Percentiles rank a stretch among this genome's conserved stretches.
Evolutionary conservation across 2,797 vertebrate species (phyloP).

Genomic region (Sebastolobus altivelis): DNA sequence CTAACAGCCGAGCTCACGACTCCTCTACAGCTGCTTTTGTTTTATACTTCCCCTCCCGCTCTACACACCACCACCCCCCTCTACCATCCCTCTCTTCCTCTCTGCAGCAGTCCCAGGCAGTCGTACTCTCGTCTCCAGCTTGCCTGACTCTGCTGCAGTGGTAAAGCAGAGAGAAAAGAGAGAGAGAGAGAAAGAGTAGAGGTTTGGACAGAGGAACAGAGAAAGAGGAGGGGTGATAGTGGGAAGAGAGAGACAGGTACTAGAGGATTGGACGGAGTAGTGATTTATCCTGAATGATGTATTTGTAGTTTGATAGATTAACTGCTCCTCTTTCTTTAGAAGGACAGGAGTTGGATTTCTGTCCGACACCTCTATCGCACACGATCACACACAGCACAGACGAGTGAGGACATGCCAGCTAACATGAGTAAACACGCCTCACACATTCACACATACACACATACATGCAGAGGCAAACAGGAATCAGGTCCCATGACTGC

Average conservation of each 20-base stretch:
- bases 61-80: conserved; percentile 14
- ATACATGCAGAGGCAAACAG: background rate
- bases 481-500: conserved; percentile 23
- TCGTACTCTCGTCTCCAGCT: conserved; percentile 54
- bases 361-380: conserved; percentile 16
- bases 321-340: conserved; percentile 40
- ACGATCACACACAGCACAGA: conserved; percentile 5
- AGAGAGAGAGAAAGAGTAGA: background rate
- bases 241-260: conserved; percentile 18
- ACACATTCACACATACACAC: background rate
- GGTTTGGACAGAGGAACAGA: conserved; percentile 10
- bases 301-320: conserved; percentile 38
- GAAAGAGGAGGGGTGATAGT: conserved; percentile 13
- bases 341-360: conserved; percentile 17
- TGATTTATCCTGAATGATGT: conserved; percentile 27
- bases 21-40: conserved; percentile 55
- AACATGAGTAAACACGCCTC: conserved; percentile 6
- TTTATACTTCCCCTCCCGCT: conserved; percentile 14
- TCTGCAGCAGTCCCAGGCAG: conserved; percentile 69
- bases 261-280: background rate
- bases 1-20: conserved; percentile 28
- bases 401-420: background rate
- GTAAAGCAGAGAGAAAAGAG: conserved; percentile 57
- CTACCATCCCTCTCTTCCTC: conserved; percentile 42
- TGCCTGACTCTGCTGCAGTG: conserved; percentile 69